Base-by-base conservation (phyloP, 2,888 invertebrate species). In the Ganaspis brasiliensis region DNA sequence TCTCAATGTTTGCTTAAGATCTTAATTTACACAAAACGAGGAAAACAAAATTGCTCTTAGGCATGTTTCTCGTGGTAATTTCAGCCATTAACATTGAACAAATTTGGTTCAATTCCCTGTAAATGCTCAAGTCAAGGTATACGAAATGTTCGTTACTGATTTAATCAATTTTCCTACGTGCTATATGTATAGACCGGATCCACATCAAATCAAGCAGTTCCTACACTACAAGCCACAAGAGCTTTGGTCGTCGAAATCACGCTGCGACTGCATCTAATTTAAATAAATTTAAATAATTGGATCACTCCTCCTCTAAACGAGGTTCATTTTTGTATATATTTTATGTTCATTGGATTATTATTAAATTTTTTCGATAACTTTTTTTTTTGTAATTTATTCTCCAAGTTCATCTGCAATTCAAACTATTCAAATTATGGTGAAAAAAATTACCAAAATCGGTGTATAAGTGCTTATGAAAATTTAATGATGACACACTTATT, bases 261-360 rank as follows among this genome's bases (percentile, higher is more conserved):
- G 52, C 1, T 16, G 52, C 52, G 19, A 19, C 19, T 52, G 52
- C 19, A 52, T 52, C 19, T 9, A 19, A 52, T 52, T 52, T 52
- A 19, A 52, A 52, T 52, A 52, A 52, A 52, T 52, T 52, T 52
- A 52, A 52, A 52, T 52, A 52, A 52, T 52, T 52, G 19, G 19
- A 16, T 19, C 2, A 31, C 31, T 31, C 31, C 31, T 31, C 6
- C 16, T n/a, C 19, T n/a, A 52, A 52, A 52, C 2, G 52, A 19
- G 19, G 9, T n/a, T 9, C 9, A 52, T 52, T 52, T 19, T 52
- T 52, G 52, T 16, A 19, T 52, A 2, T 52, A 19, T 8, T 52
- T 52, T 52, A 52, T 52, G 52, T 19, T 52, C 16, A 52, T 19
- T 4, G 31, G 31, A 52, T 19, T 6, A 19, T 19, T n/a, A 9